These are phyloP conservation scores for Neotoma lepida DNA, from an alignment of 2,113 vertebrate genomes.

Conservation along the genomic window DNA sequence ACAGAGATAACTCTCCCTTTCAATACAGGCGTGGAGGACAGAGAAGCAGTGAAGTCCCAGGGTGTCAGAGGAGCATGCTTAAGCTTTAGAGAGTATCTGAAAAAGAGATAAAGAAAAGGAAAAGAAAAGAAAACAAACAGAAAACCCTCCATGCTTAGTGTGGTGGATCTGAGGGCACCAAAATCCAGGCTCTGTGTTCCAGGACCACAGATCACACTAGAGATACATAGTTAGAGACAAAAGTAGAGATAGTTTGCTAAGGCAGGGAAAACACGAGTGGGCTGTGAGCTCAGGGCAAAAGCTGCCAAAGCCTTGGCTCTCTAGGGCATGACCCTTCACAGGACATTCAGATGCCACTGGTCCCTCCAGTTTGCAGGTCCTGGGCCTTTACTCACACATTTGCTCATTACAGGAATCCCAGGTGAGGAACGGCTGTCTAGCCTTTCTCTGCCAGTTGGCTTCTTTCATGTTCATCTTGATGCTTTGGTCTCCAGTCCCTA, in stretches of 20 bases:
- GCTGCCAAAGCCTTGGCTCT: neutral
- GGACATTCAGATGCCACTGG: neutral
- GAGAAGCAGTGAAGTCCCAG: neutral
- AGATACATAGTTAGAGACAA: too few relatives aligned
- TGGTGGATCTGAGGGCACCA: neutral
- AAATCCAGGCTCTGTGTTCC: neutral
- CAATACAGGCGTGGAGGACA: fast-evolving
- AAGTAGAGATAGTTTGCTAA: neutral
- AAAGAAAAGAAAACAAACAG: neutral
- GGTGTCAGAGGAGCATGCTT: too few relatives aligned
- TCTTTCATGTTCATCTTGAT: neutral
- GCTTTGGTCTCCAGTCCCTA: neutral
- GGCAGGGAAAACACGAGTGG: neutral
- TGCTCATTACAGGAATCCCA: neutral
- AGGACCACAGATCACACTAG: neutral
- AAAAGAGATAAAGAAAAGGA: neutral
- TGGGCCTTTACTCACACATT: neutral
- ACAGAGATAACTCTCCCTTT: neutral
- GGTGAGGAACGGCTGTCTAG: neutral
- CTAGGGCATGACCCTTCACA: neutral
- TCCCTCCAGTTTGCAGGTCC: neutral
- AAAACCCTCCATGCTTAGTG: too few relatives aligned
- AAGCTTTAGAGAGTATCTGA: neutral
- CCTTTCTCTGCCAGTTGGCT: neutral
- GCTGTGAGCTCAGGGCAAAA: neutral